phyloP scores from a whole-genome alignment of 2,797 vertebrate genomes.

The Masticophis lateralis region DNA sequence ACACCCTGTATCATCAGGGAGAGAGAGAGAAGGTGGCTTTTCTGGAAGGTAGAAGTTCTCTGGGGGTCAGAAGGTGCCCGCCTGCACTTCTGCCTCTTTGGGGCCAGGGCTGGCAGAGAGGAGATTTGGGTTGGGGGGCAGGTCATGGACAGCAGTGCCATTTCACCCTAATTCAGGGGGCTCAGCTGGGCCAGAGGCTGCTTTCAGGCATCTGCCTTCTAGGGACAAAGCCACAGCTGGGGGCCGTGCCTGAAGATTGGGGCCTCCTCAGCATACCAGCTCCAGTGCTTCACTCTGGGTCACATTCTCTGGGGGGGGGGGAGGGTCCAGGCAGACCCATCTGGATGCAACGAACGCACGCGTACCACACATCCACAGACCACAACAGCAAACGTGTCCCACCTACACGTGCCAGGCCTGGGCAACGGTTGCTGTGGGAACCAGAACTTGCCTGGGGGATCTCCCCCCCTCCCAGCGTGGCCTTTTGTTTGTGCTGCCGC shows the following conservation, averaged over 20 bases:
- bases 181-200: background rate
- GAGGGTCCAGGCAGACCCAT: background rate
- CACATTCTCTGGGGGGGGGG: rapidly evolving
- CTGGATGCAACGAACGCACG: background rate
- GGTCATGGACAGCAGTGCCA: background rate
- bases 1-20: background rate
- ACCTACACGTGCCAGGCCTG: background rate
- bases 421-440: slow-evolving; percentile 33
- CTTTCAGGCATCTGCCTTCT: background rate
- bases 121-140: background rate
- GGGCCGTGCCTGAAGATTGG: background rate
- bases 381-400: background rate
- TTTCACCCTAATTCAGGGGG: background rate
- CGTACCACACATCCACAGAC: background rate
- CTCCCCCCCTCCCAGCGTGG: background rate
- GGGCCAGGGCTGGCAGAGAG: background rate
- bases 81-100: background rate
- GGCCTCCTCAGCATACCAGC: background rate
- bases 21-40: background rate
- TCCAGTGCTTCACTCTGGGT: background rate
- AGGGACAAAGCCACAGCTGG: background rate
- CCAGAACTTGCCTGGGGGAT: background rate
- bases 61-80: background rate
- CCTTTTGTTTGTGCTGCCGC: background rate
- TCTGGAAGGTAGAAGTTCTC: background rate